phyloP scores from a whole-genome alignment of 2,888 invertebrate genomes.

The Rhagophthalmus giganteus region DNA sequence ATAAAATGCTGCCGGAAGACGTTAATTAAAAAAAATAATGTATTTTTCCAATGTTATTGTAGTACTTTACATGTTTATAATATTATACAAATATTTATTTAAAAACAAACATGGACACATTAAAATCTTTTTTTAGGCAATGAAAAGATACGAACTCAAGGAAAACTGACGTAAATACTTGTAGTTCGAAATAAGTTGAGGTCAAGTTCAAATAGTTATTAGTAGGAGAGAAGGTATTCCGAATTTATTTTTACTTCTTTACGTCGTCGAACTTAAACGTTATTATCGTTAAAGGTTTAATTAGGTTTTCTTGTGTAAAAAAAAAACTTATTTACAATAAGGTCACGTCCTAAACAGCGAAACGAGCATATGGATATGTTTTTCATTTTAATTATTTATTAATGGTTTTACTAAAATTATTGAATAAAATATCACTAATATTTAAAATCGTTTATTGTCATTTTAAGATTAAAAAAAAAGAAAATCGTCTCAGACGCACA shows the following conservation, averaged over 20 bases:
- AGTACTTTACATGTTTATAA: slow-evolving; percentile 1
- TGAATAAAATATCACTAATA: too few relatives aligned
- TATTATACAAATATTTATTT: not conserved
- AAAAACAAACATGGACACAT: slow-evolving; percentile 1
- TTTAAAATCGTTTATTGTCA: too few relatives aligned
- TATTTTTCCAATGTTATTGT: too few relatives aligned
- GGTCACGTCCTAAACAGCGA: not conserved
- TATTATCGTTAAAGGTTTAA: too few relatives aligned
- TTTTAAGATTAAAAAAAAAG: too few relatives aligned
- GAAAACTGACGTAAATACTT: slow-evolving; percentile 19
- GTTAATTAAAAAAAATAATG: too few relatives aligned
- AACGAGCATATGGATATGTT: not conserved
- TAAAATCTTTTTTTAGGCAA: slow-evolving; percentile 10
- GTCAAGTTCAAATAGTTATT: slow-evolving; percentile 25
- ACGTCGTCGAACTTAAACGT: not conserved
- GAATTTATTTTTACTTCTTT: not conserved
- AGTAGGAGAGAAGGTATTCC: too few relatives aligned
- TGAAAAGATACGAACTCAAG: slow-evolving; percentile 12
- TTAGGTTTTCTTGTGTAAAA: too few relatives aligned
- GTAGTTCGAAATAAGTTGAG: slow-evolving; percentile 19
- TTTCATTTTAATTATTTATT: not conserved
- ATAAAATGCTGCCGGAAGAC: too few relatives aligned
- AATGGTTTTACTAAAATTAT: not conserved
- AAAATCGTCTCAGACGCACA: too few relatives aligned
- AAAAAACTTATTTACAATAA: not conserved